Percentiles rank a stretch among this genome's conserved stretches.
phyloP scores from a whole-genome alignment of 2,113 vertebrate genomes.

The Megalops atlanticus region DNA sequence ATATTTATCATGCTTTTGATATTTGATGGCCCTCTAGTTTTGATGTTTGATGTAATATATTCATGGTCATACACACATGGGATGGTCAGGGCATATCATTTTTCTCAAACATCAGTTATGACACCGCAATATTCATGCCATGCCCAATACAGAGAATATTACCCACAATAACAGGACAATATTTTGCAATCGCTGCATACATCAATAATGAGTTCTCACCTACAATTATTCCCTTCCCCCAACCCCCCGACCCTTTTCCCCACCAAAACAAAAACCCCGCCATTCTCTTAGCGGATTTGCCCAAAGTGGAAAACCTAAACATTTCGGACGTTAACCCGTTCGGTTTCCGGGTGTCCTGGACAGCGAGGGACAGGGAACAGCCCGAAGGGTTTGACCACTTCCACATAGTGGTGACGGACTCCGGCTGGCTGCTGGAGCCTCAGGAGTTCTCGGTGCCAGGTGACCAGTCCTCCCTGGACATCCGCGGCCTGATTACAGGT shows the following conservation, averaged over 20 bases:
- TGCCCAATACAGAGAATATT: not conserved
- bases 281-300: conserved; percentile 80
- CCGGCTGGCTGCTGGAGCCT: conserved; percentile 92
- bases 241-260: conserved; percentile 17
- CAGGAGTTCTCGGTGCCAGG: conserved; percentile 73
- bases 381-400: conserved; percentile 81
- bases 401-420: conserved; percentile 89
- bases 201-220: conserved; percentile 48
- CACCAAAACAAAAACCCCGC: conserved; percentile 34
- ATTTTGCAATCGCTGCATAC: conserved; percentile 67
- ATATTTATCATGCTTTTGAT: too few relatives aligned
- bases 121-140: too few relatives aligned
- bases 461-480: conserved; percentile 68
- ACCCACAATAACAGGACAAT: not conserved
- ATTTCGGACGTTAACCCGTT: conserved; percentile 86
- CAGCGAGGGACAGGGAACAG: conserved; percentile 45
- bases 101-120: not conserved
- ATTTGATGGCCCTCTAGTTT: too few relatives aligned
- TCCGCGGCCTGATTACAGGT: conserved; percentile 76
- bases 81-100: not conserved
- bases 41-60: not conserved
- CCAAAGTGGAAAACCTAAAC: conserved; percentile 92
- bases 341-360: conserved; percentile 73
- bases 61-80: not conserved
- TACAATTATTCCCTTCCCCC: conserved; percentile 56